These are phyloP conservation scores for Scatophagus argus DNA, from an alignment of 2,113 vertebrate species.

Conservation along the genomic window DNA sequence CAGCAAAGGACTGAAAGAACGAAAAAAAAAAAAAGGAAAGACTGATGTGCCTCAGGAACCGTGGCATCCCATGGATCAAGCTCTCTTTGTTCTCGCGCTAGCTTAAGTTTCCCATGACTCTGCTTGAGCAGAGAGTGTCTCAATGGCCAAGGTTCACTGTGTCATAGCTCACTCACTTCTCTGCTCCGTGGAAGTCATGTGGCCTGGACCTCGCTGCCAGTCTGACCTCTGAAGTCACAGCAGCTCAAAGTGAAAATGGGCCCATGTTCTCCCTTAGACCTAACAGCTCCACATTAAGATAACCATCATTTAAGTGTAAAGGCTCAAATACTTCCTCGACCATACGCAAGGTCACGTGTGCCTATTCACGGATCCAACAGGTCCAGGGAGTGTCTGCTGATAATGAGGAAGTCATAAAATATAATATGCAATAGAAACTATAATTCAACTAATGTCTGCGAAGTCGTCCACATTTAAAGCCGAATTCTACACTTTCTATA, in stretches of 20 bases:
- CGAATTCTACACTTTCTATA: not conserved
- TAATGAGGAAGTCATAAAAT: not conserved
- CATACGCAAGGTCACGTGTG: not conserved
- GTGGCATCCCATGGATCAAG: conserved; percentile 81
- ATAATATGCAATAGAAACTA: not conserved
- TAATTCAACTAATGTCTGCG: not conserved
- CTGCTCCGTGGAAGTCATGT: conserved; percentile 70
- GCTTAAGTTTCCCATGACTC: conserved; percentile 83
- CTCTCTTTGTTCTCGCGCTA: conserved; percentile 78
- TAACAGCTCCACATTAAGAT: not conserved
- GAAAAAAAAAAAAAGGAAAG: conserved; percentile 34
- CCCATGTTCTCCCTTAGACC: not conserved
- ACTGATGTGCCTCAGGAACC: conserved; percentile 76
- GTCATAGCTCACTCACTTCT: conserved; percentile 69
- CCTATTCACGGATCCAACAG: not conserved
- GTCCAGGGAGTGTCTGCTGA: not conserved
- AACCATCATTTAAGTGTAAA: not conserved
- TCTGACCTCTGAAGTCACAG: conserved; percentile 27
- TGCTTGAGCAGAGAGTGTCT: conserved; percentile 75
- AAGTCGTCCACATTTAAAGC: not conserved
- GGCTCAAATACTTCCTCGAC: not conserved
- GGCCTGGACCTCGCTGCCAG: conserved; percentile 51
- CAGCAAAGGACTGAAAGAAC: conserved; percentile 59
- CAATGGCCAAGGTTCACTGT: conserved; percentile 75
- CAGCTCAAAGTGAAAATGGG: not conserved